phyloP scores from a whole-genome alignment of 2,888 invertebrate genomes.

The Drosophila putrida region DNA sequence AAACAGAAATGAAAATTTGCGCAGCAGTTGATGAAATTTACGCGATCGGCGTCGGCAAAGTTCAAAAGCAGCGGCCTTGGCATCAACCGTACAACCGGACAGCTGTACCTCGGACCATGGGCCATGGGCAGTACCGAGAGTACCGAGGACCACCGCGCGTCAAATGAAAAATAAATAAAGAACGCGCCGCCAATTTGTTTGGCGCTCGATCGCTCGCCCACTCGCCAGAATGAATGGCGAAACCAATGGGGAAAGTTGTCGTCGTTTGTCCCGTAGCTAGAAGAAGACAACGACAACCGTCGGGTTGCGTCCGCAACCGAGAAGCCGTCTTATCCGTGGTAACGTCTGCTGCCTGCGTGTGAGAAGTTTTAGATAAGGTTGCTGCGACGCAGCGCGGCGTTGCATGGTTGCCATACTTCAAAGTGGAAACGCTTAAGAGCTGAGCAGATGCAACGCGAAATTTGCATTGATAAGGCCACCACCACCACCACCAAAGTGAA shows the following conservation, averaged over 20 bases:
- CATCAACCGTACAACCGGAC: conserved; percentile 20
- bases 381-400: conserved; percentile 1
- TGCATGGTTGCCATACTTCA: conserved; percentile 64
- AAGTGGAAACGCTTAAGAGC: conserved; percentile 35
- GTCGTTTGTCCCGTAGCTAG: conserved; percentile 17
- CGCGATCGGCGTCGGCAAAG: conserved; percentile 81
- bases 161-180: conserved; percentile 10
- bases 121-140: background rate
- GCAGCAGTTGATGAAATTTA: conserved; percentile 82
- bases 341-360: conserved; percentile 66
- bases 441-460: conserved; percentile 48
- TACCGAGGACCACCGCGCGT: background rate
- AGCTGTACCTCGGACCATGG: background rate
- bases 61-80: conserved; percentile 67
- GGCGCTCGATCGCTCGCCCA: conserved; percentile 58
- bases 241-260: conserved; percentile 42
- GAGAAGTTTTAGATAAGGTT: conserved; percentile 78
- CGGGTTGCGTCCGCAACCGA: no score
- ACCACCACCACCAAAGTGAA: conserved; percentile 4
- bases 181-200: conserved; percentile 58
- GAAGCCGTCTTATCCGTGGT: conserved; percentile 47
- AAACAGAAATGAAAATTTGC: conserved; percentile 67
- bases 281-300: no score
- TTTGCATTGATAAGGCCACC: conserved; percentile 68
- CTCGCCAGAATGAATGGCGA: conserved; percentile 37